These are phyloP conservation scores for Neocloeon triangulifer DNA, from an alignment of 1,140 invertebrate genomes.

Conservation along the genomic window DNA sequence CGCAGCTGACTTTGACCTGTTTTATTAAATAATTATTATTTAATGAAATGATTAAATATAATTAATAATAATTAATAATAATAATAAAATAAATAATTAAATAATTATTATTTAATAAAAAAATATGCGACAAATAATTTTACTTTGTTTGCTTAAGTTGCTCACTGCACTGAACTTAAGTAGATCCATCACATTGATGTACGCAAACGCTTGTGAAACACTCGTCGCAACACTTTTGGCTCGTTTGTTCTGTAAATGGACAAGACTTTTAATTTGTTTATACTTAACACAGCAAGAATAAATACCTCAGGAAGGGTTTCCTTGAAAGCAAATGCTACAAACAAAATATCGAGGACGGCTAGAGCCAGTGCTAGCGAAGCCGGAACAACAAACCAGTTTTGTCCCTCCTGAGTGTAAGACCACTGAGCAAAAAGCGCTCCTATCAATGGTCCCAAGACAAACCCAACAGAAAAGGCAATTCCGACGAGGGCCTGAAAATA, in stretches of 20 bases:
- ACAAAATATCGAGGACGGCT: constrained; percentile 52
- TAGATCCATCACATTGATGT: constrained; percentile 43
- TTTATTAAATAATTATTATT: too few relatives aligned
- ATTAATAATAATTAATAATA: constrained; percentile 2
- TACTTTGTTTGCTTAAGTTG: too few relatives aligned
- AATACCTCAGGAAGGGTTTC: constrained; percentile 59
- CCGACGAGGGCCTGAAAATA: constrained; percentile 73
- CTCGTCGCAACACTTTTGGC: constrained; percentile 36
- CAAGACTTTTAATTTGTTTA: constrained; percentile 4
- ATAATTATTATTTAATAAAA: too few relatives aligned
- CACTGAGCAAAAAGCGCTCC: constrained; percentile 73
- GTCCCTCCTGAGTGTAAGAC: constrained; percentile 25
- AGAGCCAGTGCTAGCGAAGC: constrained; percentile 67
- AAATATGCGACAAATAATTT: too few relatives aligned
- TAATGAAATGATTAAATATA: too few relatives aligned
- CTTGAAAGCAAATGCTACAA: constrained; percentile 49
- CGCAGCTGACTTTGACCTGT: constrained; percentile 40
- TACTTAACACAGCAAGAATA: neutral
- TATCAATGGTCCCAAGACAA: constrained; percentile 86
- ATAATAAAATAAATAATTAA: too few relatives aligned
- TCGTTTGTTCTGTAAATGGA: constrained; percentile 35
- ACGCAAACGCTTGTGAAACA: constrained; percentile 44
- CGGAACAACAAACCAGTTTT: constrained; percentile 58
- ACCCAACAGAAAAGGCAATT: constrained; percentile 91
- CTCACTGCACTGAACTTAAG: constrained; percentile 30